A percentile compares a stretch with the other conserved stretches of the same genome.
These are phyloP conservation scores for Dromius quadrimaculatus DNA, from an alignment of 2,888 invertebrate genomes.

Conservation along the genomic window DNA sequence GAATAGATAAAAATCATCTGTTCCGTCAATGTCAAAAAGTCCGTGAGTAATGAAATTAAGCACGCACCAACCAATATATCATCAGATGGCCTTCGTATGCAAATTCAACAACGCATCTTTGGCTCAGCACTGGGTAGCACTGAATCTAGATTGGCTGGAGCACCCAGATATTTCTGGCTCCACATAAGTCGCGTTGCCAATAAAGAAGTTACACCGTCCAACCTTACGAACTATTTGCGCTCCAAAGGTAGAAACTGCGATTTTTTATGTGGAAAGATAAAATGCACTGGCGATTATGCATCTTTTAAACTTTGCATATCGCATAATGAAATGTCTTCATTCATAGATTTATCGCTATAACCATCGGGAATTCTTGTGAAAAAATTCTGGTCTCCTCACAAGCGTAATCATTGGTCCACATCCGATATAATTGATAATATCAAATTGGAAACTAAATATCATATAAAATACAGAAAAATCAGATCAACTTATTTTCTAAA, in stretches of 20 bases:
- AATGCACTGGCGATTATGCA: not conserved
- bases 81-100: not conserved
- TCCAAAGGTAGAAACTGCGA: not conserved
- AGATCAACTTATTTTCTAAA: not conserved
- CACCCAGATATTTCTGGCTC: not conserved
- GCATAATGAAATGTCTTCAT: not conserved
- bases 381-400: not conserved
- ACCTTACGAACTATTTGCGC: not conserved
- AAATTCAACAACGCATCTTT: not conserved
- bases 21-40: not conserved
- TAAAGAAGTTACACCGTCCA: not conserved
- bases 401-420: not conserved
- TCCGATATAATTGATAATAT: not conserved
- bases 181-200: not conserved
- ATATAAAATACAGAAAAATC: not conserved
- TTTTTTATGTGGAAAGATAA: not conserved
- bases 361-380: not conserved
- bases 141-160: not conserved
- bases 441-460: not conserved
- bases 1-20: not conserved
- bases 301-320: not conserved
- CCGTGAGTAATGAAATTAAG: not conserved
- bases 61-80: not conserved
- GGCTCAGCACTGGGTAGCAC: slow-evolving; percentile 4
- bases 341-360: not conserved